A percentile compares a stretch with the other conserved stretches of the same genome.
Evolutionary conservation across 2,888 invertebrate species (phyloP).

Genomic region (Gymnoscelis rufifasciata): DNA sequence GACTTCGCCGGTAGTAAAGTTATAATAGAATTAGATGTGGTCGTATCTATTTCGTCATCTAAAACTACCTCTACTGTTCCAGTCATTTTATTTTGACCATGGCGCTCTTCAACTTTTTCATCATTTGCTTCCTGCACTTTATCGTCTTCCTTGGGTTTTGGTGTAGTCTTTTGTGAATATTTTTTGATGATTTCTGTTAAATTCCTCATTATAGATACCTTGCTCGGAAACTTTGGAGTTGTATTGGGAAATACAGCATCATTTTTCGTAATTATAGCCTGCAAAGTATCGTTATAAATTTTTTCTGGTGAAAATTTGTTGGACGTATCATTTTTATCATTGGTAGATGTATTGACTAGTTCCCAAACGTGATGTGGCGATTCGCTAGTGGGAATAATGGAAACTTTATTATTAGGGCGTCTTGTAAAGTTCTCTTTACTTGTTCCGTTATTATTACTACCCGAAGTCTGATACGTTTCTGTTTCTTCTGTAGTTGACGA

Average conservation of each 20-base stretch:
- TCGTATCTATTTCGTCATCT: slow-evolving; percentile 63
- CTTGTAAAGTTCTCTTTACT: slow-evolving; percentile 58
- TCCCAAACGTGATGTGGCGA: slow-evolving; percentile 77
- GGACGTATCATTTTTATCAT: slow-evolving; percentile 54
- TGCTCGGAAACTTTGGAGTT: slow-evolving; percentile 63
- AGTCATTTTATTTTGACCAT: slow-evolving; percentile 53
- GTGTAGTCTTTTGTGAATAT: slow-evolving; percentile 69
- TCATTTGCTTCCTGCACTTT: slow-evolving; percentile 32
- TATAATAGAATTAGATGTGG: slow-evolving; percentile 55
- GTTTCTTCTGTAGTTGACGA: slow-evolving; percentile 25
- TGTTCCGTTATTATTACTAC: slow-evolving; percentile 18
- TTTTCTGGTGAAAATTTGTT: slow-evolving; percentile 70
- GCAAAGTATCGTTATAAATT: slow-evolving; percentile 81
- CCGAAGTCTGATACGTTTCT: slow-evolving; percentile 26
- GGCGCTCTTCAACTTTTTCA: slow-evolving; percentile 44
- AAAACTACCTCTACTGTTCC: slow-evolving; percentile 69
- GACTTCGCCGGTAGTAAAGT: slow-evolving; percentile 88
- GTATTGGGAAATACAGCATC: slow-evolving; percentile 65
- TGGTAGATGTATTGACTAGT: slow-evolving; percentile 76
- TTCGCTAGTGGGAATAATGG: slow-evolving; percentile 64
- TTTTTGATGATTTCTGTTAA: slow-evolving; percentile 82
- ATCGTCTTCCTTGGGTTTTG: neutral
- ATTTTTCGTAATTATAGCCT: slow-evolving; percentile 81
- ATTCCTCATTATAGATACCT: slow-evolving; percentile 76
- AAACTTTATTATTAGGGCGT: slow-evolving; percentile 70